Evolutionary conservation across 2,888 invertebrate species (phyloP).

Genomic region (Nymphalis polychloros): DNA sequence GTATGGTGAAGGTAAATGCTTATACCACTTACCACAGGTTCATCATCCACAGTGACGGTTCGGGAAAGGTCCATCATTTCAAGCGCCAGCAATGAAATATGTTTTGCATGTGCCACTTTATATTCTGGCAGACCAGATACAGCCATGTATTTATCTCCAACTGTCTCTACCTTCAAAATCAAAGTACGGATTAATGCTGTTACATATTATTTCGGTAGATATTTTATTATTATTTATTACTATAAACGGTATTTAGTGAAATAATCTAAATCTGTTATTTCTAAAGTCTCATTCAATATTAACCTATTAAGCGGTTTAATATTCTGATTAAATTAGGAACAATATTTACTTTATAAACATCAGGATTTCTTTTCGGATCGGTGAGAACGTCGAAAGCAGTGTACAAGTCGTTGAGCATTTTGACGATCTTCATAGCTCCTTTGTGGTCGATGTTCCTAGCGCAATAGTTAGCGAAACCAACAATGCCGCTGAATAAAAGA

Average conservation of each 20-base stretch:
- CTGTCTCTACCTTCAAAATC: conserved; percentile 92
- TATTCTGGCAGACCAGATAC: conserved; percentile 97
- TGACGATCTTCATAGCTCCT: conserved; percentile 97
- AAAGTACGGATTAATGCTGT: not conserved
- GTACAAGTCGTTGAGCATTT: conserved; percentile 95
- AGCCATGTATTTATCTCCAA: conserved; percentile 99
- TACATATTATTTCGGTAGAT: not conserved
- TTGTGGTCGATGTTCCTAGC: conserved; percentile 94
- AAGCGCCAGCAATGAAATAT: conserved; percentile 93
- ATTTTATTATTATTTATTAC: too few species aligned
- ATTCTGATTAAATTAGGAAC: too few species aligned
- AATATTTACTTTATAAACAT: conserved; percentile 92
- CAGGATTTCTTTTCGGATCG: conserved; percentile 94
- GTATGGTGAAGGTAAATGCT: not conserved
- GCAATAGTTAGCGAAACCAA: conserved; percentile 95
- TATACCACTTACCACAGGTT: conserved; percentile 87
- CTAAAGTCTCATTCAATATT: too few species aligned
- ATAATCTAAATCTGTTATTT: too few species aligned
- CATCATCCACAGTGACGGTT: conserved; percentile 92
- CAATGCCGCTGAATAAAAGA: conserved; percentile 93
- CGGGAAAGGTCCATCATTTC: conserved; percentile 98
- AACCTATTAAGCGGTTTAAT: too few species aligned
- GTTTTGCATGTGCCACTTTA: conserved; percentile 93
- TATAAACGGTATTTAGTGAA: too few species aligned
- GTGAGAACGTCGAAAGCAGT: conserved; percentile 96